These are phyloP conservation scores for Drosophila saltans DNA, from an alignment of 1,140 invertebrate genomes.

Conservation along the genomic window DNA sequence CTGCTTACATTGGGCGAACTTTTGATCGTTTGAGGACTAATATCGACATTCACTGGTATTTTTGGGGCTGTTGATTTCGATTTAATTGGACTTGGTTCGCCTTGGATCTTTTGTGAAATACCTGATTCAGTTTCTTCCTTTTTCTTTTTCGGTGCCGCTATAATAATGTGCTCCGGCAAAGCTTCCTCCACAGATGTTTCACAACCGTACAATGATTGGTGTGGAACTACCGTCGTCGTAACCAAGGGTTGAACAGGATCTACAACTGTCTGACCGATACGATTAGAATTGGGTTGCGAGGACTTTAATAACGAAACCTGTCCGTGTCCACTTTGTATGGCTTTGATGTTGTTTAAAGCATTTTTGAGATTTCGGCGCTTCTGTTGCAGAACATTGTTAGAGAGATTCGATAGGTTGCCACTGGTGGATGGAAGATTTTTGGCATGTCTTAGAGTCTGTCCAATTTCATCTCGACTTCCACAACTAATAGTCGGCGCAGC, in stretches of 20 bases:
- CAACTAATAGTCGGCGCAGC: conserved; percentile 17
- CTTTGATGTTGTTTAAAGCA: conserved; percentile 67
- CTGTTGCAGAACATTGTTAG: conserved; percentile 68
- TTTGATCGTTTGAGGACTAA: conserved; percentile 24
- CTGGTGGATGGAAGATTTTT: conserved; percentile 8
- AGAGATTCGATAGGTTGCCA: conserved; percentile 39
- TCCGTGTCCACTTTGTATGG: conserved; percentile 67
- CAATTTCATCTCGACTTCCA: neutral
- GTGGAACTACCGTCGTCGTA: conserved; percentile 62
- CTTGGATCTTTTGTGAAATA: conserved; percentile 27
- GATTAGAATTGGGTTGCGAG: conserved; percentile 38
- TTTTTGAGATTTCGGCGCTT: conserved; percentile 74
- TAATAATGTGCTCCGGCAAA: conserved; percentile 73
- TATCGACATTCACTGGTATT: conserved; percentile 2
- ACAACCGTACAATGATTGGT: conserved; percentile 45
- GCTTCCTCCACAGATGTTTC: conserved; percentile 65
- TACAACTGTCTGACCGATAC: conserved; percentile 4
- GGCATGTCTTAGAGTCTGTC: neutral
- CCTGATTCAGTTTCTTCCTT: conserved; percentile 42
- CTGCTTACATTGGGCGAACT: conserved; percentile 42
- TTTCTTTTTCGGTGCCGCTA: conserved; percentile 75
- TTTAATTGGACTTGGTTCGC: conserved; percentile 16
- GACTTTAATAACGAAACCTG: conserved; percentile 73
- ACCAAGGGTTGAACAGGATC: conserved; percentile 45
- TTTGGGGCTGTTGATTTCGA: neutral